Evolutionary conservation across 2,113 vertebrate species (phyloP), one percentile per base, ranked within the genome.

Genomic region (Daubentonia madagascariensis): DNA sequence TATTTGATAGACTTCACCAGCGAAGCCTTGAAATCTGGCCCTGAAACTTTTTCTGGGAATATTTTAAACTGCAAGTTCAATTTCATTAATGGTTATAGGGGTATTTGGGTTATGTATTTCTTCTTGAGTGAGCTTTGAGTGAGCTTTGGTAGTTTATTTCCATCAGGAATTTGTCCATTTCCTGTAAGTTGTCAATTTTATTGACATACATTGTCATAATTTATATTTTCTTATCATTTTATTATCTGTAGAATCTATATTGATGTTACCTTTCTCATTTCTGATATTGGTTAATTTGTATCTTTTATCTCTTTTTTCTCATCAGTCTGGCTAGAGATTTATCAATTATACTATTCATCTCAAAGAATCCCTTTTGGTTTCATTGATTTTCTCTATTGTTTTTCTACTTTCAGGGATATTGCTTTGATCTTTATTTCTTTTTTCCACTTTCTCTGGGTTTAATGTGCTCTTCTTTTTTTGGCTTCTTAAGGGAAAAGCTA

Each of bases 341-440:
- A 30, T 65, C 37, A 78, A 14, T 67, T 93, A 65, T 79, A 91
- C 45, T 84, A 20, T 89, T 54, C 30, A 70, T 93, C 35, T 54
- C 17, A 89, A 84, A 93, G 14, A 84, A 85, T n/a, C 32, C 18
- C 14, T 10, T 73, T 90, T 37, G 35, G 20, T 85, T 78, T 95
- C 85, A 40, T 48, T 54, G 11, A 23, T 95, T 79, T 80, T 84
- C 54, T 59, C 30, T 65, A 17, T 54, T 88, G 16, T 54, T 73
- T 85, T 94, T 85, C 23, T 68, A 3, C 70, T 85, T 81, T 91
- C 20, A 59, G 22, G 89, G 35, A 52, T 89, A 54, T 17, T 85
- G 23, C 72, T 96, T 89, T 89, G 43, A 50, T 63, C 8, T 92
- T 73, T 79, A 70, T 95, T 95, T 85, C 68, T 28, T 73, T 43